Base-by-base conservation (phyloP, 37 sponge, comb jelly and placozoan species). In the Ianthella basta region DNA sequence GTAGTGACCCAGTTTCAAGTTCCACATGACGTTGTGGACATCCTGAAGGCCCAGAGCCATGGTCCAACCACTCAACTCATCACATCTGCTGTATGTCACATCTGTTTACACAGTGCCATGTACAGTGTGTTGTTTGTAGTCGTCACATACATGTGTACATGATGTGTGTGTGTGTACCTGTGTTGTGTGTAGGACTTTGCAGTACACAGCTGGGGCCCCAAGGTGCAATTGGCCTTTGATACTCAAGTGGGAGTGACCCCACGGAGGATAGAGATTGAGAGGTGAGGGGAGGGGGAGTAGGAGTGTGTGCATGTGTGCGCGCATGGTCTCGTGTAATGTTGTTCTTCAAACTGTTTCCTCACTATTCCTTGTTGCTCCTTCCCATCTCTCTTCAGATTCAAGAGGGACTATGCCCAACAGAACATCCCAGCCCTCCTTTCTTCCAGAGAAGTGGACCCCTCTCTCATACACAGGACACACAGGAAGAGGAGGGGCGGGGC, bases 231-330 rank as follows among this genome's bases (percentile, higher is more conserved):
- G 35, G 92, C 96, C 12, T 98, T 82, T 80, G 67, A 91, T 34
- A 92, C 94, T 41, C 90, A 87, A 38, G 92, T 89, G 82, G 99
- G 99, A 1, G 64, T 81, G 18, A 91, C 90, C 0, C 99, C 99
- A 8, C 70, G 99, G n/a, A 94, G 91, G 56, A 80, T 98, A 29
- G 96, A 96, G 64, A 92, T 98, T 20, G 99, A 98, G 87, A 41
- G 99, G 79, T 60, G 86, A 40, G 79, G 60, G 57, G 41, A 85
- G 19, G 66, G 83, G 79, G 77, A 81, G 44, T 29, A 55, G 44
- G 24, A 27, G 30, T 68, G 59, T 15, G 15, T 20, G 18, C 15
- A 18, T 20, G 59, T n/a, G n/a, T n/a, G 70, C 44, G 27, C 54
- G 56, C 55, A 34, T 23, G 34, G 37, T 29, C 18, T 16, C 57